These are phyloP conservation scores for Lerista edwardsae DNA, from an alignment of 2,797 vertebrate species.

Conservation along the genomic window DNA sequence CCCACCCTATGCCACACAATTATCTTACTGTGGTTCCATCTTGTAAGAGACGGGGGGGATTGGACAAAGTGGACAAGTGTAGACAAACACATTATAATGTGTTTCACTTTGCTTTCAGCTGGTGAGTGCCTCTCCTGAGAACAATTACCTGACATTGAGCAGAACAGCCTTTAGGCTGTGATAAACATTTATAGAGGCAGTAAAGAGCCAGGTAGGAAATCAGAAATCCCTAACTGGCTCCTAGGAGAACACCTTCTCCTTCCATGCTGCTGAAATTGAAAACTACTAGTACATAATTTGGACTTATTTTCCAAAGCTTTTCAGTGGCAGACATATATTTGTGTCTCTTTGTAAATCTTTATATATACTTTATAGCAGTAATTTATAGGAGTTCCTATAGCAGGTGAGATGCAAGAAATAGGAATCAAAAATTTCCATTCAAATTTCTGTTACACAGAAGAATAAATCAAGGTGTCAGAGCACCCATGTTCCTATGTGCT, in stretches of 20 bases:
- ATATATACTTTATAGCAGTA: not conserved
- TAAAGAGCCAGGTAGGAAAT: not conserved
- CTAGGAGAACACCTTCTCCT: not conserved
- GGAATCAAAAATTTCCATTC: not conserved
- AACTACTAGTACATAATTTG: not conserved
- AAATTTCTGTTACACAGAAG: not conserved
- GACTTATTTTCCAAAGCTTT: not conserved
- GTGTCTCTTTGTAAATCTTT: not conserved
- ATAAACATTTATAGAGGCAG: slow-evolving; percentile 5
- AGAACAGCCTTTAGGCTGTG: not conserved
- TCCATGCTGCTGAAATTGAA: not conserved
- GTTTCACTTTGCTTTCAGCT: not conserved
- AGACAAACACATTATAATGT: not conserved
- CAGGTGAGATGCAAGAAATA: not conserved
- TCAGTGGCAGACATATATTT: not conserved
- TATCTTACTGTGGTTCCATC: no score
- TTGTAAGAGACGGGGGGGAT: not conserved
- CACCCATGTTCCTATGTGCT: not conserved
- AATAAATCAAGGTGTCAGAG: slow-evolving; percentile 5
- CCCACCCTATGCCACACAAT: no score
- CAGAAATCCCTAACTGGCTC: not conserved
- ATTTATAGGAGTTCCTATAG: not conserved
- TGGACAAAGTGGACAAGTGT: accelerated
- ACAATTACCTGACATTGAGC: not conserved
- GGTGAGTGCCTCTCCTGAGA: not conserved